A percentile compares a stretch with the other conserved stretches of the same genome.
phyloP scores from a whole-genome alignment of 2,888 invertebrate species.

The Nebria brevicollis region DNA sequence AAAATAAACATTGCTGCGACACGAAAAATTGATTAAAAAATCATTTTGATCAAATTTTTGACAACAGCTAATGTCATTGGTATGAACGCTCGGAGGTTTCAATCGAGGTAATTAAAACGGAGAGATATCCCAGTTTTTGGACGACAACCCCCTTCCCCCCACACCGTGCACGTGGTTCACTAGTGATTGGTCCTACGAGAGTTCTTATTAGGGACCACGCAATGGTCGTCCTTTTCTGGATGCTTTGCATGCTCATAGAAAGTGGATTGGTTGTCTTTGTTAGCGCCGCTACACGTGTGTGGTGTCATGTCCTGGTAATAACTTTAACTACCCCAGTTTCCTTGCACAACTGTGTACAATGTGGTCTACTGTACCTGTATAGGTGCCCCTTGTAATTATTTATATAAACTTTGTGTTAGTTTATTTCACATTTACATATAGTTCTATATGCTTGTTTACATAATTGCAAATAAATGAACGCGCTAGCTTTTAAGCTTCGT shows the following conservation, averaged over 20 bases:
- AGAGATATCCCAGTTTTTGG: not conserved
- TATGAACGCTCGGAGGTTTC: not conserved
- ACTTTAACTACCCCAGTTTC: slow-evolving; percentile 17
- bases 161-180: not conserved
- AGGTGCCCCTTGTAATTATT: slow-evolving; percentile 11
- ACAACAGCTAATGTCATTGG: not conserved
- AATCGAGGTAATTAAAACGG: slow-evolving; percentile 32
- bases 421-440: not conserved
- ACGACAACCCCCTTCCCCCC: not conserved
- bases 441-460: slow-evolving; percentile 12
- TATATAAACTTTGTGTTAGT: slow-evolving; percentile 7
- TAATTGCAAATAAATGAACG: slow-evolving; percentile 37
- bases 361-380: not conserved
- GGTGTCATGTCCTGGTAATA: slow-evolving; percentile 17
- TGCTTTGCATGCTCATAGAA: not conserved
- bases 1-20: not conserved
- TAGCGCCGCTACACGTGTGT: not conserved
- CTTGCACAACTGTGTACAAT: not conserved
- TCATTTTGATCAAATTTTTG: not conserved
- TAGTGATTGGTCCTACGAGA: slow-evolving; percentile 21
- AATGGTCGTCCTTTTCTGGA: slow-evolving; percentile 10
- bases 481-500: not conserved
- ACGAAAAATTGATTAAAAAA: not conserved
- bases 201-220: slow-evolving; percentile 5
- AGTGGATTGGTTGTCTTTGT: not conserved